Percentiles rank a stretch among this genome's conserved stretches.
phyloP scores from a whole-genome alignment of 2,113 vertebrate genomes.

The Rhinichthys klamathensis region DNA sequence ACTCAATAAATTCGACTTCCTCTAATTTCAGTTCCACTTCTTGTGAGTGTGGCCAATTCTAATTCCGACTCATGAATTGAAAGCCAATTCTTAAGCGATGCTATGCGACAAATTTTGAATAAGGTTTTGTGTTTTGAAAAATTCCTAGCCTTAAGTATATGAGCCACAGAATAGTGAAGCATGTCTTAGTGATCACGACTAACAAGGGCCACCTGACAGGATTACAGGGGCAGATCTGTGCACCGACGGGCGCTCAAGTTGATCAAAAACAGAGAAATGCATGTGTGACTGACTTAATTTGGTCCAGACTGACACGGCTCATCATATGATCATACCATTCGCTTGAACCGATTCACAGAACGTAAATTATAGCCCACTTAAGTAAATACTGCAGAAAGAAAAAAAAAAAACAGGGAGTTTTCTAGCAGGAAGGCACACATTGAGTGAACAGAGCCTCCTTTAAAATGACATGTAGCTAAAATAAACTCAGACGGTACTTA shows the following conservation, averaged over 20 bases:
- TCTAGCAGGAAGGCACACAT: conserved; percentile 56
- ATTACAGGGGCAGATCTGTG: conserved; percentile 16
- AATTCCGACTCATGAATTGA: neutral
- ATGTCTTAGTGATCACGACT: neutral
- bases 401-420: conserved; percentile 63
- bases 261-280: neutral
- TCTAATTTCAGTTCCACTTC: neutral
- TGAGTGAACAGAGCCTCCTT: conserved; percentile 58
- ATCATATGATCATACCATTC: conserved; percentile 45
- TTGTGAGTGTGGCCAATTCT: neutral
- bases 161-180: neutral
- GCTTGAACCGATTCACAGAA: conserved; percentile 49
- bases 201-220: conserved; percentile 16
- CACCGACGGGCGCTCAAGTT: neutral
- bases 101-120: neutral
- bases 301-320: neutral
- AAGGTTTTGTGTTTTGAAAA: neutral
- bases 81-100: neutral
- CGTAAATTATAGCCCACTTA: conserved; percentile 64
- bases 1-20: neutral
- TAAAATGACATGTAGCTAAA: conserved; percentile 71
- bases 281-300: neutral
- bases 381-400: conserved; percentile 41
- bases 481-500: conserved; percentile 62
- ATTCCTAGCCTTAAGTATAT: neutral